Evolutionary conservation across 2,888 invertebrate genomes (phyloP), one percentile per base, ranked within the genome.

Genomic region (Diploptera punctata): DNA sequence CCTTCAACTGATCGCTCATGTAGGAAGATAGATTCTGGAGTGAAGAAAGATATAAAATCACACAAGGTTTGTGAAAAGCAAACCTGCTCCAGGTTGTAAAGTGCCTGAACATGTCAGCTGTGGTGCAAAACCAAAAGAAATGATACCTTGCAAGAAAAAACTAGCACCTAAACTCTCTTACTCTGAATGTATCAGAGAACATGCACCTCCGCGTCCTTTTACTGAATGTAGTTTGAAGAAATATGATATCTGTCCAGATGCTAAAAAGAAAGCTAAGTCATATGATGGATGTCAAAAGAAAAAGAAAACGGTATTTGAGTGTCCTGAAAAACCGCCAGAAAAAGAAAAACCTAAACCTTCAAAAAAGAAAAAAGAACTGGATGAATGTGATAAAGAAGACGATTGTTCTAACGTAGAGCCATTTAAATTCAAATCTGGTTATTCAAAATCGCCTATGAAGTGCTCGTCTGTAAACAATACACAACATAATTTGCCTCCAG

Each of bases 111-210:
- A 5, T 33, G 10, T 10, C 5, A 10, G 10, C 33, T 33, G 33
- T 33, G 10, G 33, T 7, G 7, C 10, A 7, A 5, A 33, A 33
- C 33, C 33, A 33, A 33, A 33, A 10, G 5, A 5, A 10, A 33
- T 33, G 33, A 10, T 7, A 33, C 33, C 5, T 7, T 33, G 33
- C 33, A 33, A 33, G 33, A 33, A 33, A 33, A 33, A 29, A 29
- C 60, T 29, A n/a, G 60, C 60, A 29, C 60, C 60, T 16, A 60
- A 26, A 7, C 29, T 13, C 3, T 31, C 62, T 33, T 62, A 31
- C 19, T 62, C 62, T 10, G 62, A 62, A n/a, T 62, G 62, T n/a
- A 31, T 62, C 2, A 62, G 24, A 62, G 29, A 26, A 4, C 16
- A 9, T 3, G 9, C 62, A 31, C 29, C 29, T 4, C 31, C 7